Evolutionary conservation across 2,888 invertebrate species (phyloP), one percentile per base, ranked within the genome.

Genomic region (Drosophila vallismaia): DNA sequence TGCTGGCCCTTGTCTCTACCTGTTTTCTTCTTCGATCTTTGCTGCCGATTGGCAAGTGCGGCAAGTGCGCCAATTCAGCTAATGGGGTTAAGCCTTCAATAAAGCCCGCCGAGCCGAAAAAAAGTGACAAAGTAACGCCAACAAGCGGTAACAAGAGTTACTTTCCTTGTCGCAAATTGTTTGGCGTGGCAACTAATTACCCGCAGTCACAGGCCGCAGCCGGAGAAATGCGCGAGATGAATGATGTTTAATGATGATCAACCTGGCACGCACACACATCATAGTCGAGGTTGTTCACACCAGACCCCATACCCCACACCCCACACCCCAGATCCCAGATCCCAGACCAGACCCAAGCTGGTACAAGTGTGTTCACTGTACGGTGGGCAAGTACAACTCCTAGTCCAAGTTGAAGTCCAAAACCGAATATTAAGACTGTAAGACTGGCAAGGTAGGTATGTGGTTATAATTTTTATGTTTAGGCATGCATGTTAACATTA

Each of bases 81-180:
- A 83, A 83, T 83, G 88, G 87, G 88, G 82, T 87, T 83, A 83
- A 83, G 82, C 75, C 88, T 87, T 83, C 76, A 87, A 83, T 88
- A 83, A 75, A 76, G 84, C 71, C 49, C 44, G 40, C 40, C 40
- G 19, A 9, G 8, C 40, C 40, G 64, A 68, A 51, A 63, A 3
- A 67, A 82, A 75, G 72, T 87, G 82, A 81, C 88, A 87, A 77
- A 5, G 10, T 10, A 24, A 14, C 14, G 8, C 42, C 33, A 33
- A 36, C 36, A 36, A 36, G 33, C 8, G 10, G 55, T 66, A 46
- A 31, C 55, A 50, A 50, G 49, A 53, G 49, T 59, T 56, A 88
- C 82, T 82, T 82, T 82, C 82, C 88, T 77, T 59, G 55, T 56
- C 64, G 59, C 62, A 79, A 80, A 86, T 79, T 80, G 80, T 83